Percentiles rank a stretch among this genome's conserved stretches.
Evolutionary conservation across 2,888 invertebrate species (phyloP).

Genomic region (Chorisops tibialis): DNA sequence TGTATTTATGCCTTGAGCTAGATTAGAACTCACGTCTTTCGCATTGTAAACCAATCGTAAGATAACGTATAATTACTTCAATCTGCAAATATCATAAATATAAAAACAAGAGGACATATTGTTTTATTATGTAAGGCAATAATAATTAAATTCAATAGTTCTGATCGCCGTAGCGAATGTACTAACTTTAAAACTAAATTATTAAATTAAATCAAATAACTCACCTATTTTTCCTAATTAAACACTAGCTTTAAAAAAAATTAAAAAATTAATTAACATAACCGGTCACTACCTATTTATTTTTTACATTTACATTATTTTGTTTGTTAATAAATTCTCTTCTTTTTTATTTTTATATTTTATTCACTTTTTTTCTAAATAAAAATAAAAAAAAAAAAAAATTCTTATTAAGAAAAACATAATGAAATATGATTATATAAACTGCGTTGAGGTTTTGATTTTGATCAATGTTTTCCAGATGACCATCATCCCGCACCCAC

Average conservation of each 20-base stretch:
- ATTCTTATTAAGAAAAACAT: conserved; percentile 34
- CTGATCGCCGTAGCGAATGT: no score
- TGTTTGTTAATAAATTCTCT: background rate
- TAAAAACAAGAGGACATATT: no score
- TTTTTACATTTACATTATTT: background rate
- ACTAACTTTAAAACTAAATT: no score
- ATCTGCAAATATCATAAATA: no score
- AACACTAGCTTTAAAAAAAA: background rate
- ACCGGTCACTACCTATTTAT: conserved; percentile 16
- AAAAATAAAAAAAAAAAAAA: background rate
- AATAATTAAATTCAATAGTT: no score
- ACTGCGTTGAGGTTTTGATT: conserved; percentile 64
- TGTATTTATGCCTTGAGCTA: no score
- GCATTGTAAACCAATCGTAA: no score
- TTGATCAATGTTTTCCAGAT: conserved; percentile 73
- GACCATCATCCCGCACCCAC: conserved; percentile 96
- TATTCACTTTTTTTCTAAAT: background rate
- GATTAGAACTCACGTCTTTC: no score
- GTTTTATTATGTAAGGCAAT: no score
- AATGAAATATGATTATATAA: conserved; percentile 48
- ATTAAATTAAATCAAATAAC: no score
- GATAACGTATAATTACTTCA: no score
- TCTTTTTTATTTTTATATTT: background rate
- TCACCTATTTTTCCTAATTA: background rate
- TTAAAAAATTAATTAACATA: conserved; percentile 1